Base-by-base conservation (phyloP, 1,140 invertebrate genomes). In the Brachionus sp. region DNA sequence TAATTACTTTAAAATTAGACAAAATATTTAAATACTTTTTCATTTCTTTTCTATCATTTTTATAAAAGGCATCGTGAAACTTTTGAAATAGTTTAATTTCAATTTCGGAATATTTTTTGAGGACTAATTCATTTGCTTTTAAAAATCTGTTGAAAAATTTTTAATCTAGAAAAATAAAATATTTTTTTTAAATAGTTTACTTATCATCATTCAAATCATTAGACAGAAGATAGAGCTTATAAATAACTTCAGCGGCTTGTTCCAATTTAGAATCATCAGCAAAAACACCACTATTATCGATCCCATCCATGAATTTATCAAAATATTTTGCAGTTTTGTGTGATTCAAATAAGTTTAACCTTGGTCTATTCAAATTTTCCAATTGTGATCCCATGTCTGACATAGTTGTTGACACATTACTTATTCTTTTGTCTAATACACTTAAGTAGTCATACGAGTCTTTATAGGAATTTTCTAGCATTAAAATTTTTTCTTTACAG, bases 231-330 rank as follows among this genome's bases (percentile, higher is more conserved):
- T 97, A 93, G 5, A 99, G 90, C 87, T 99, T 98, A 89, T 98
- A 95, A 86, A 99, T 98, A 3, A 99, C 93, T 91, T 98, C 96
- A n/a, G 97, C 97, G 46, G 96, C 95, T 90, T 98, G 94, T 88
- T 95, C 93, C 44, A 98, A 89, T 92, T 95, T 82, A 35, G 80
- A 82, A 42, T 66, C 80, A 19, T 82, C 80, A 29, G 57, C 57
- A 82, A 82, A 82, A n/a, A 82, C 57, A 9, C 57, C 57, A 53
- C 39, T 82, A 35, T 66, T 66, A 37, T 82, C 80, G 9, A 66
- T 70, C 2, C 57, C 80, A 53, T 82, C 66, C 57, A 82, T 66
- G 53, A 82, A 82, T 66, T 66, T 66, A 29, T 82, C 80, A 66
- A 82, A 66, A 70, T 82, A 82, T 82, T 82, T 82, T 0, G 80